A percentile compares a stretch with the other conserved stretches of the same genome.
Evolutionary conservation across 2,797 vertebrate genomes (phyloP).

Genomic region (Ammospiza maritima): DNA sequence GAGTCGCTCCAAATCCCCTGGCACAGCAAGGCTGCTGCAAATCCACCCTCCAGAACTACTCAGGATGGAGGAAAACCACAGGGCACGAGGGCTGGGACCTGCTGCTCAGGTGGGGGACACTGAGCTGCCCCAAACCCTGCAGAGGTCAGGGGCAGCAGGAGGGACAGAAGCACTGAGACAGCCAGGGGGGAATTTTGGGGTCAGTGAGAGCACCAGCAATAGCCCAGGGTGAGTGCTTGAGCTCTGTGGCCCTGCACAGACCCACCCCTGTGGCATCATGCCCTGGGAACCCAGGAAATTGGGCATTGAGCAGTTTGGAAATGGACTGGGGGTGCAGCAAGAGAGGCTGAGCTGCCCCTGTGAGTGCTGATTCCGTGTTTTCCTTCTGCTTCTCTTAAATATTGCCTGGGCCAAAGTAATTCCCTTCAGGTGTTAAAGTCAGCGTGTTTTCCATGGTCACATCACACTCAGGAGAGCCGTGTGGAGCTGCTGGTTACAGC

Average conservation of each 20-base stretch:
- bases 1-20: rapidly evolving
- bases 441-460: not conserved
- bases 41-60: not conserved
- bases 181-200: not conserved
- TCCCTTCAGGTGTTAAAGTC: not conserved
- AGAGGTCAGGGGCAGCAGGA: too few relatives aligned
- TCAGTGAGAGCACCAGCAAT: not conserved
- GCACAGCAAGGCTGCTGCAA: not conserved
- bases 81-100: not conserved
- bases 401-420: not conserved
- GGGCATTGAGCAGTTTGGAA: rapidly evolving
- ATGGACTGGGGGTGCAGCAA: not conserved
- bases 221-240: not conserved
- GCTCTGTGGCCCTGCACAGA: not conserved
- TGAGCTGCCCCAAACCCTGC: not conserved
- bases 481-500: not conserved
- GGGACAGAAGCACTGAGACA: not conserved
- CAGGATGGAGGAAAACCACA: not conserved
- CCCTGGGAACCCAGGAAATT: rapidly evolving
- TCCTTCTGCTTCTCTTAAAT: not conserved
- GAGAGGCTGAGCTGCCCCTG: not conserved
- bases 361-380: not conserved
- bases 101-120: not conserved
- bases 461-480: not conserved
- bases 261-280: rapidly evolving